phyloP scores from a whole-genome alignment of 1,140 invertebrate genomes.

The Drosophila nigrodunni region DNA sequence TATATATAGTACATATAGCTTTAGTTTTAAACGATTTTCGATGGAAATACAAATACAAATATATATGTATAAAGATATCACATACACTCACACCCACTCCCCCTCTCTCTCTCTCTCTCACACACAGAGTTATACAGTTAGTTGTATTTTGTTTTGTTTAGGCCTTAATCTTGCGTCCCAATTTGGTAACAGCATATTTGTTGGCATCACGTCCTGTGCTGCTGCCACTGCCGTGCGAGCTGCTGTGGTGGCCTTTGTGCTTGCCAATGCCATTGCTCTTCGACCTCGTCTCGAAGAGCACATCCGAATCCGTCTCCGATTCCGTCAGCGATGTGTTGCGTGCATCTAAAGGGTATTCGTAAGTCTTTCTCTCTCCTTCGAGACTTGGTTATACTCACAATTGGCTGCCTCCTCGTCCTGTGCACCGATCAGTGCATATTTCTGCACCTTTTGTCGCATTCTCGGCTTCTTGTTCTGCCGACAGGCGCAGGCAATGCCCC shows the following conservation, averaged over 20 bases:
- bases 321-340: slow-evolving; percentile 89
- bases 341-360: slow-evolving; percentile 47
- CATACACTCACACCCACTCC: slow-evolving; percentile 16
- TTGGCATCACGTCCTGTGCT: slow-evolving; percentile 74
- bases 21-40: no score
- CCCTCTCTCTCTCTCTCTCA: slow-evolving; percentile 37
- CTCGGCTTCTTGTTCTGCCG: slow-evolving; percentile 86
- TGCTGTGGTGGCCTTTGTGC: slow-evolving; percentile 60
- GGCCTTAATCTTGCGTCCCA: slow-evolving; percentile 86
- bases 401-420: slow-evolving; percentile 86
- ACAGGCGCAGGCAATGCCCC: slow-evolving; percentile 90
- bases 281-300: slow-evolving; percentile 88
- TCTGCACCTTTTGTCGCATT: slow-evolving; percentile 85
- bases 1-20: slow-evolving; percentile 26
- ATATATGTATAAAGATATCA: slow-evolving; percentile 32
- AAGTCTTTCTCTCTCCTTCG: no score
- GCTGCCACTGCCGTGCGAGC: slow-evolving; percentile 57
- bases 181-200: slow-evolving; percentile 86
- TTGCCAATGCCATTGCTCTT: slow-evolving; percentile 86
- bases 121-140: slow-evolving; percentile 28
- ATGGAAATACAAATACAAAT: slow-evolving; percentile 57
- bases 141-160: slow-evolving; percentile 60
- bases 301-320: slow-evolving; percentile 91
- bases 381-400: slow-evolving; percentile 78
- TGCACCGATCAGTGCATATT: slow-evolving; percentile 88